phyloP scores from a whole-genome alignment of 2,888 invertebrate species.

The Ennomos erosarius region DNA sequence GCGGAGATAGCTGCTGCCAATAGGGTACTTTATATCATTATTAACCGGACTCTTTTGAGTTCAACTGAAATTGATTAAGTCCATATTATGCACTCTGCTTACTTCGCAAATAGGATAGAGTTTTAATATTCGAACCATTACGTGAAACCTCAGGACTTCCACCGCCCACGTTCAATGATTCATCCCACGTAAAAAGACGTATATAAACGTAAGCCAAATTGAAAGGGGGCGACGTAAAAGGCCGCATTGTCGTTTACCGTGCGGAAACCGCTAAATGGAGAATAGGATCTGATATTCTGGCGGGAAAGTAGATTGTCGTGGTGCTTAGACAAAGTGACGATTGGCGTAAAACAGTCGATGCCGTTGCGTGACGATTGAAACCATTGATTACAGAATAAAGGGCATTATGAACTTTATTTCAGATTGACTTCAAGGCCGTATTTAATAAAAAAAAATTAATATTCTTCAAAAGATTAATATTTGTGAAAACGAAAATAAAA shows the following conservation, averaged over 20 bases:
- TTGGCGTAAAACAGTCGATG: too few species aligned
- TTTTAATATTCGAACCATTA: conserved; percentile 25
- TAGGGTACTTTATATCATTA: too few species aligned
- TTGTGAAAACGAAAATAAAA: too few species aligned
- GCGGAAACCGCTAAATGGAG: conserved; percentile 16
- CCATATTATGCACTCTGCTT: neutral
- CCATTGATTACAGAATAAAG: too few species aligned
- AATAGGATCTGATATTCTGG: conserved; percentile 14
- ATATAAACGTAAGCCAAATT: conserved; percentile 33
- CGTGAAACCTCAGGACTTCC: conserved; percentile 17
- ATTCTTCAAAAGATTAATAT: too few species aligned
- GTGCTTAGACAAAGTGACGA: too few species aligned
- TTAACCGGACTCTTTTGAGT: too few species aligned
- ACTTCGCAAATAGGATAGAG: conserved; percentile 1
- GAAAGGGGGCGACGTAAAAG: conserved; percentile 32
- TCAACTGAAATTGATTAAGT: neutral
- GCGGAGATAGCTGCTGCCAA: too few species aligned
- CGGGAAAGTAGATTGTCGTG: neutral
- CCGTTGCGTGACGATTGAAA: too few species aligned
- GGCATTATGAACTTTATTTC: too few species aligned
- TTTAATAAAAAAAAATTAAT: too few species aligned
- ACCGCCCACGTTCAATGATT: conserved; percentile 27
- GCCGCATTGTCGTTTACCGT: conserved; percentile 22
- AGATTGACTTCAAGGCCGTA: too few species aligned
- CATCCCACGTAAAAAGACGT: conserved; percentile 29